phyloP scores from a whole-genome alignment of 2,113 vertebrate genomes.

The Lepus americanus region DNA sequence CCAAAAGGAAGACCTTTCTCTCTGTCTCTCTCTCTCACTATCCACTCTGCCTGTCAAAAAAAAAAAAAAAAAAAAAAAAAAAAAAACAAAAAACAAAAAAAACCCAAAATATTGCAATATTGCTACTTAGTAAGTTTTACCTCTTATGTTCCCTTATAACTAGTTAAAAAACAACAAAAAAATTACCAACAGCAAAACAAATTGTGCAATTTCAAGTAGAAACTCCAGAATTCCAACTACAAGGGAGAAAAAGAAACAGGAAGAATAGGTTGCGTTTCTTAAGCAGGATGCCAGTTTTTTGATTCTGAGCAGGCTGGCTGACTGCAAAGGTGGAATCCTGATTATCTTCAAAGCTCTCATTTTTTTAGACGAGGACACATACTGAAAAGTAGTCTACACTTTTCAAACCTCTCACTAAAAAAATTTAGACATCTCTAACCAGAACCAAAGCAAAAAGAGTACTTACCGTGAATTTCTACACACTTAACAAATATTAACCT shows the following conservation, averaged over 20 bases:
- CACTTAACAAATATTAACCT: not conserved
- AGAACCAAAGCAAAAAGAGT: not conserved
- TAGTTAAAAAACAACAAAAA: not conserved
- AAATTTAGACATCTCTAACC: constrained; percentile 3
- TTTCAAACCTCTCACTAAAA: constrained; percentile 11
- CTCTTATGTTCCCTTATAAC: not conserved
- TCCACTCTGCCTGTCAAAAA: too few species aligned
- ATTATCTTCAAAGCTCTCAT: not conserved
- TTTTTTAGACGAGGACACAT: not conserved
- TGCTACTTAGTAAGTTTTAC: constrained; percentile 48
- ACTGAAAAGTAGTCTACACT: not conserved
- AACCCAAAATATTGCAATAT: not conserved
- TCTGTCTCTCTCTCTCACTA: too few species aligned
- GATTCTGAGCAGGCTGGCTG: not conserved
- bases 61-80: too few species aligned
- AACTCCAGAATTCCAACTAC: constrained; percentile 34
- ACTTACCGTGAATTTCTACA: not conserved
- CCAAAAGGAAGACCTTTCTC: too few species aligned
- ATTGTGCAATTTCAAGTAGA: constrained; percentile 14
- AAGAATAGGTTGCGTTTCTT: not conserved
- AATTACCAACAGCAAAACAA: not conserved
- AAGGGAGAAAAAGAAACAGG: not conserved
- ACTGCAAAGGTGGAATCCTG: not conserved
- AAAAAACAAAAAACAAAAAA: too few species aligned
- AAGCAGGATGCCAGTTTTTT: not conserved